These are phyloP conservation scores for Drosophila lini DNA, from an alignment of 1,140 invertebrate genomes.

Conservation along the genomic window DNA sequence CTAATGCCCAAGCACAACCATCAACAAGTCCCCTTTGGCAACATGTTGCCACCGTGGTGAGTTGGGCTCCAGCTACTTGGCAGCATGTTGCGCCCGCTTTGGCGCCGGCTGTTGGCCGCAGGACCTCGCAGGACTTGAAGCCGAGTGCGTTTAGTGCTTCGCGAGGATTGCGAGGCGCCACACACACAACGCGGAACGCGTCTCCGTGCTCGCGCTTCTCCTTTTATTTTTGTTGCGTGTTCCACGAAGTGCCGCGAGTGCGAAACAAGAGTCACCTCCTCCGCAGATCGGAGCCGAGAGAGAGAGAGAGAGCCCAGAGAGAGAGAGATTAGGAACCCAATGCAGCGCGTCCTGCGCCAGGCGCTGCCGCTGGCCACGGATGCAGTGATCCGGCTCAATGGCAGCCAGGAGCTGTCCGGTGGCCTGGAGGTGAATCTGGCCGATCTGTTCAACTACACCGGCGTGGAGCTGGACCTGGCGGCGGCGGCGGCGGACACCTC, in stretches of 20 bases:
- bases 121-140: slow-evolving; percentile 25
- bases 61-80: slow-evolving; percentile 14
- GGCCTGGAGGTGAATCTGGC: slow-evolving; percentile 7
- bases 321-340: neutral
- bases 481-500: slow-evolving; percentile 1
- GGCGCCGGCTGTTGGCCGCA: slow-evolving; percentile 16
- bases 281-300: slow-evolving; percentile 3
- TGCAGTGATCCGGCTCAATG: slow-evolving; percentile 54
- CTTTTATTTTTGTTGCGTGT: slow-evolving; percentile 45
- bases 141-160: slow-evolving; percentile 54
- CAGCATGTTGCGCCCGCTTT: slow-evolving; percentile 29
- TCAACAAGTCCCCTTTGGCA: slow-evolving; percentile 57
- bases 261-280: neutral
- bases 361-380: slow-evolving; percentile 55
- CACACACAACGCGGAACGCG: slow-evolving; percentile 49
- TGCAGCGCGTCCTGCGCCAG: slow-evolving; percentile 47
- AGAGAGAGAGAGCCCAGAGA: neutral
- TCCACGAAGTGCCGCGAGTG: slow-evolving; percentile 23
- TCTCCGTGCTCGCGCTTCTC: slow-evolving; percentile 2
- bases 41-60: slow-evolving; percentile 68
- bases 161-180: slow-evolving; percentile 61
- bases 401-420: slow-evolving; percentile 36
- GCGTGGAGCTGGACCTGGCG: slow-evolving; percentile 21
- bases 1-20: neutral
- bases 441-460: slow-evolving; percentile 34